Conservation (phyloP, 1,140 invertebrate species). For the Cyclargus thomasi region DNA sequence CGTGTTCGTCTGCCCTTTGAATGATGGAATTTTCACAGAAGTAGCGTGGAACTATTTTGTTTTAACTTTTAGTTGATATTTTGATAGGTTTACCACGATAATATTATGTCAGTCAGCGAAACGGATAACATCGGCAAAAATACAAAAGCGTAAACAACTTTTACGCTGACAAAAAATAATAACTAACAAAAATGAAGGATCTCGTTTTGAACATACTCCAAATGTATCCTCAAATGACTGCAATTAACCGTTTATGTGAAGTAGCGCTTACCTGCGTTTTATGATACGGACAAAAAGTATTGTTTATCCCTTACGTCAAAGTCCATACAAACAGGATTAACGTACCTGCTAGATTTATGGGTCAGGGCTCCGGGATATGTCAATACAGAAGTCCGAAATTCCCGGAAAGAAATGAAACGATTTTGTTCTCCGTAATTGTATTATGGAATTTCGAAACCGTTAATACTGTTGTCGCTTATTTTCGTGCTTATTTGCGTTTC, state of each 20-base stretch:
- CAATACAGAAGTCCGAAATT: slow-evolving; percentile 8
- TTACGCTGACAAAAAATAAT: not conserved
- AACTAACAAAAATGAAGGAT: slow-evolving; percentile 13
- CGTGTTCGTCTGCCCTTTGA: slow-evolving; percentile 59
- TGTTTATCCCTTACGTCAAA: slow-evolving; percentile 64
- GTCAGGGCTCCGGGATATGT: slow-evolving; percentile 2
- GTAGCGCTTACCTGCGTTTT: slow-evolving; percentile 65
- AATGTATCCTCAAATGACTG: slow-evolving; percentile 54
- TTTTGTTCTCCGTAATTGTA: slow-evolving; percentile 7
- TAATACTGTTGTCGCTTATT: slow-evolving; percentile 6
- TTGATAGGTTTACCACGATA: not conserved
- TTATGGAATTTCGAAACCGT: not conserved
- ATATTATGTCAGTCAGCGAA: no score
- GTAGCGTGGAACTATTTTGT: slow-evolving; percentile 19
- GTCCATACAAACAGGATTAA: slow-evolving; percentile 53
- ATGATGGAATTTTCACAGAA: slow-evolving; percentile 52
- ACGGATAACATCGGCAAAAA: not conserved
- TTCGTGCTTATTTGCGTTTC: no score
- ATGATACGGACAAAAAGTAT: slow-evolving; percentile 48
- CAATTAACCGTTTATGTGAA: slow-evolving; percentile 63
- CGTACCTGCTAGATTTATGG: slow-evolving; percentile 20
- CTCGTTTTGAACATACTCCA: slow-evolving; percentile 25
- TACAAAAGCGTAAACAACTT: not conserved
- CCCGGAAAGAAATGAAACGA: not conserved
- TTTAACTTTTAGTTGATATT: not conserved